Conservation (phyloP, 1,140 invertebrate species). For the Macrobrachium nipponense region DNA sequence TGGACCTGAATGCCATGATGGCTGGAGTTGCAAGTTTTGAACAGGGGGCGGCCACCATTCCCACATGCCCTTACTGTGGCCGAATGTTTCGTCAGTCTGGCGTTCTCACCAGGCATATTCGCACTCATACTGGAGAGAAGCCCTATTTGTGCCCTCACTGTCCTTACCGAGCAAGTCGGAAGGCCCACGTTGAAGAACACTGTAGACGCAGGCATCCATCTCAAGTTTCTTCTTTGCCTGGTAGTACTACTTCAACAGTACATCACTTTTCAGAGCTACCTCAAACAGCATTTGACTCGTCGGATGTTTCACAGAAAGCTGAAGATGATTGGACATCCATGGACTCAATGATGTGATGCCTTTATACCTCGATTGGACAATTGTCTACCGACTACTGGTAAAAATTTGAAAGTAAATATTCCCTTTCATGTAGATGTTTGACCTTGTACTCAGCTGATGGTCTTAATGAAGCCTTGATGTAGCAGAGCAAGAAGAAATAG, state of each 20-base stretch:
- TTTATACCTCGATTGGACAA: too few relatives aligned
- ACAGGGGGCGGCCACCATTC: background rate
- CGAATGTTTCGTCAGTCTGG: slow-evolving; percentile 41
- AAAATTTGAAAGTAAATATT: too few relatives aligned
- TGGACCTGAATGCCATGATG: too few relatives aligned
- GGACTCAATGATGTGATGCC: background rate
- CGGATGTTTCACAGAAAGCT: background rate
- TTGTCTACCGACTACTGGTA: too few relatives aligned
- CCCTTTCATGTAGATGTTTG: too few relatives aligned
- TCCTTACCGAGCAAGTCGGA: slow-evolving; percentile 50
- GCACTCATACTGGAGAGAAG: slow-evolving; percentile 55
- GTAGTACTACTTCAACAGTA: too few relatives aligned
- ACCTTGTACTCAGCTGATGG: too few relatives aligned
- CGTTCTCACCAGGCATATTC: slow-evolving; percentile 48
- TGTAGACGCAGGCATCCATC: slow-evolving; percentile 36
- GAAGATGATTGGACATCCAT: background rate
- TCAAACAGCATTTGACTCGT: too few relatives aligned
- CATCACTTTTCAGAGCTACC: too few relatives aligned
- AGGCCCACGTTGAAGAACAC: slow-evolving; percentile 30
- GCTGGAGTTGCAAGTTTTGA: too few relatives aligned
- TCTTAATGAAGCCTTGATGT: too few relatives aligned
- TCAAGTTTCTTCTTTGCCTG: background rate
- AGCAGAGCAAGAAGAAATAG: too few relatives aligned
- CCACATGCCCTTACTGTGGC: slow-evolving; percentile 45
- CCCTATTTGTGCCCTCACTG: slow-evolving; percentile 41